Evolutionary conservation across 1,140 invertebrate genomes (phyloP), one percentile per base, ranked within the genome.

Genomic region (Nasonia vitripennis): DNA sequence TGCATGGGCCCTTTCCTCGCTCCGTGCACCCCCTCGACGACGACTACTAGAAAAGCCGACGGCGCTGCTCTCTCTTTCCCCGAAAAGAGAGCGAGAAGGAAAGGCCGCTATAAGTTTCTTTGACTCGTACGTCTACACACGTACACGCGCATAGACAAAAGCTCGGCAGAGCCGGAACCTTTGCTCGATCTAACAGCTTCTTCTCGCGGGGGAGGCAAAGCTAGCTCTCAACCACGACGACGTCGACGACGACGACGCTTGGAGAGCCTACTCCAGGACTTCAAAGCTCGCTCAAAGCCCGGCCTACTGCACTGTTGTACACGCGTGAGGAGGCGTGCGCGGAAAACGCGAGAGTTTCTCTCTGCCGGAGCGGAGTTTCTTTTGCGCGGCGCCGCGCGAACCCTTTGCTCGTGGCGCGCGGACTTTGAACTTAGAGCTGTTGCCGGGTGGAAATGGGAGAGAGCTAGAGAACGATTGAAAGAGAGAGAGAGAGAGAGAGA

Each of bases 51-150:
- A 71, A 62, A 62, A 62, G 55, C 55, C 17, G 37, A 41, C 37
- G 17, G 2, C 14, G 68, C 9, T 31, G 68, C 68, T 70, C n/a
- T 23, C 23, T 70, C 55, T 62, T 2, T 45, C 41, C 9, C 41
- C 41, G 41, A 45, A 45, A 41, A 45, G 9, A 45, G 41, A 10
- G 31, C 27, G 51, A 6, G 12, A 23, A 4, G 6, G 14, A 31
- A 12, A 23, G 17, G 37, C 10, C 37, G 70, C 90, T 91, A 88
- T 34, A 71, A 71, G 68, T 71, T 71, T 71, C 68, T 71, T 71
- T 71, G 67, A 27, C 2, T 70, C 67, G 27, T 27, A 27, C n/a
- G 67, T 71, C 2, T 27, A 34, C 68, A 71, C 68, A 34, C 68
- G 27, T 71, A 34, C 23, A n/a, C 68, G 23, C 20, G 3, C 17